Evolutionary conservation across 2,888 invertebrate species (phyloP).

Genomic region (Meteorus colon): DNA sequence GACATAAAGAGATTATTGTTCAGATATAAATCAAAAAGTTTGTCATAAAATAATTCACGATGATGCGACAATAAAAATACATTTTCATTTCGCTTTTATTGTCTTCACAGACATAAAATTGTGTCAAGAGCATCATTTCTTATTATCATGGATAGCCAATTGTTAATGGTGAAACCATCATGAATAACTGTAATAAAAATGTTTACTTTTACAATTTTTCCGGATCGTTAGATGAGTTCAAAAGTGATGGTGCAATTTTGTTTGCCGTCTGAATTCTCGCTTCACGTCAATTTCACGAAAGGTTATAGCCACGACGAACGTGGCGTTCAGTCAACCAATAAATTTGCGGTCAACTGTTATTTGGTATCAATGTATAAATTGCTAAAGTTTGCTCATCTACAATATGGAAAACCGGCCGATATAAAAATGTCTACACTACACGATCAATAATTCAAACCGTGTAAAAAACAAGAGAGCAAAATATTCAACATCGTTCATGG

Average conservation of each 20-base stretch:
- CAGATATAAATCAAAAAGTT: too few relatives aligned
- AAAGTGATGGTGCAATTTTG: background rate
- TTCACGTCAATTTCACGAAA: slow-evolving; percentile 7
- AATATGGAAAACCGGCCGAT: background rate
- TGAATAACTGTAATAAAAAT: background rate
- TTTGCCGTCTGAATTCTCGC: slow-evolving; percentile 11
- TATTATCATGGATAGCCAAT: background rate
- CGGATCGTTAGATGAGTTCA: background rate
- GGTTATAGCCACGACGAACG: background rate
- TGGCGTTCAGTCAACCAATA: slow-evolving; percentile 2
- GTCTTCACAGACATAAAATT: too few relatives aligned
- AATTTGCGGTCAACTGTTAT: slow-evolving; percentile 17
- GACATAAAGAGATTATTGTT: too few relatives aligned
- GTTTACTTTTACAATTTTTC: background rate
- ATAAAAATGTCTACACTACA: too few relatives aligned
- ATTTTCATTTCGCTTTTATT: too few relatives aligned
- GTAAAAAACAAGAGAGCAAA: too few relatives aligned
- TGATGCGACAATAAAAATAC: too few relatives aligned
- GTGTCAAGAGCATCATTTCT: too few relatives aligned
- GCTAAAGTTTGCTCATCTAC: background rate
- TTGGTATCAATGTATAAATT: slow-evolving; percentile 9
- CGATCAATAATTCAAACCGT: too few relatives aligned
- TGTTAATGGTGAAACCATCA: background rate
- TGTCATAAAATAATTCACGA: too few relatives aligned
- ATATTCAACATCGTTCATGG: too few relatives aligned